These are phyloP conservation scores for Euphydryas editha DNA, from an alignment of 2,888 invertebrate genomes.

Conservation along the genomic window DNA sequence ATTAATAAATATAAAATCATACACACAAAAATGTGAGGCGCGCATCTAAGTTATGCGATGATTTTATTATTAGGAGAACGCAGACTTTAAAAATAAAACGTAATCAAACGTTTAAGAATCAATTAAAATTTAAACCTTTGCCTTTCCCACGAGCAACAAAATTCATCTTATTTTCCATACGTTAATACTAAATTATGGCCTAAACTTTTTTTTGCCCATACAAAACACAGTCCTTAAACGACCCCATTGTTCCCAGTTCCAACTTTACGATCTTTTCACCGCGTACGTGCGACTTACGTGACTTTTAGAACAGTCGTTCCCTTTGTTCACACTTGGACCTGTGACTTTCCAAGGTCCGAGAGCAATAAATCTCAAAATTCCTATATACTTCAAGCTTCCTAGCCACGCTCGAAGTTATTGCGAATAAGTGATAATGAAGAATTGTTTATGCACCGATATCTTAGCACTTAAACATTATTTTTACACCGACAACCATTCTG, in stretches of 20 bases:
- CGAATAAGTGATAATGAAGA: neutral
- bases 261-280: slow-evolving; percentile 28
- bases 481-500: too few relatives aligned
- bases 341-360: slow-evolving; percentile 16
- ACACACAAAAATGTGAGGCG: too few relatives aligned
- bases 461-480: too few relatives aligned
- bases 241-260: slow-evolving; percentile 16
- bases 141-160: neutral
- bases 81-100: neutral
- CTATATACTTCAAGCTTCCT: neutral
- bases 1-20: too few relatives aligned
- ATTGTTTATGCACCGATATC: too few relatives aligned
- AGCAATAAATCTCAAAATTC: slow-evolving; percentile 23
- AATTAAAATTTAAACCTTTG: neutral
- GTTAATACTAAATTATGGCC: slow-evolving; percentile 1
- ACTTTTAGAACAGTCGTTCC: slow-evolving; percentile 22
- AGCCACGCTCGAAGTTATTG: neutral
- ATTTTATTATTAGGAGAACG: too few relatives aligned
- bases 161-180: neutral
- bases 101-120: neutral
- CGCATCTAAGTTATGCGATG: too few relatives aligned
- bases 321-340: slow-evolving; percentile 18
- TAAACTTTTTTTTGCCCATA: slow-evolving; percentile 7
- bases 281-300: slow-evolving; percentile 29
- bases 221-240: neutral